These are phyloP conservation scores for Ginglymostoma cirratum DNA, from an alignment of 2,113 vertebrate species.

Conservation along the genomic window DNA sequence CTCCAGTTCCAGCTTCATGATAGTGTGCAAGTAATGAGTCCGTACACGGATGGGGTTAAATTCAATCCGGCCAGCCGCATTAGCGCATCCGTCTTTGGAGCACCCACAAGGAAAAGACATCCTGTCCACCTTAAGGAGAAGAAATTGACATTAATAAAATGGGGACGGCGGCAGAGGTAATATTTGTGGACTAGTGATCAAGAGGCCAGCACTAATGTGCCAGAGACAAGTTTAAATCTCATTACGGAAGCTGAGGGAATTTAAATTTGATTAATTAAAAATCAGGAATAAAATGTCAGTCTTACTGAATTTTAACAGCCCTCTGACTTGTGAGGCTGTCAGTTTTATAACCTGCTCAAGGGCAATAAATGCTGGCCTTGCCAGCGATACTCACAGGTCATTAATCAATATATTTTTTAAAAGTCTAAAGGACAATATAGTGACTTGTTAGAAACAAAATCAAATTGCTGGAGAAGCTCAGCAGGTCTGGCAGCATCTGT, in stretches of 20 bases:
- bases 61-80: slow-evolving; percentile 81
- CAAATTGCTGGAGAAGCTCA: too few species aligned
- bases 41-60: slow-evolving; percentile 92
- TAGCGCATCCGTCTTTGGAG: slow-evolving; percentile 86
- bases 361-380: neutral
- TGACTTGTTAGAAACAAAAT: neutral
- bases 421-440: neutral
- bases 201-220: neutral
- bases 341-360: neutral
- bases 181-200: neutral
- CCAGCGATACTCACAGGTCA: neutral
- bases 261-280: neutral
- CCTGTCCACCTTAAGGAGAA: slow-evolving; percentile 75
- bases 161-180: neutral
- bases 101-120: slow-evolving; percentile 96
- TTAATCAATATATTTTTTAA: too few species aligned
- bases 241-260: neutral
- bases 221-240: neutral
- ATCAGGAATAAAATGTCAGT: neutral
- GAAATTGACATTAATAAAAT: neutral
- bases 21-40: slow-evolving; percentile 94
- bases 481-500: too few species aligned
- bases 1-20: slow-evolving; percentile 94
- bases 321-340: neutral
- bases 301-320: neutral